Base-by-base conservation (phyloP, 1,140 invertebrate species). In the Drosophila gunungcola region DNA sequence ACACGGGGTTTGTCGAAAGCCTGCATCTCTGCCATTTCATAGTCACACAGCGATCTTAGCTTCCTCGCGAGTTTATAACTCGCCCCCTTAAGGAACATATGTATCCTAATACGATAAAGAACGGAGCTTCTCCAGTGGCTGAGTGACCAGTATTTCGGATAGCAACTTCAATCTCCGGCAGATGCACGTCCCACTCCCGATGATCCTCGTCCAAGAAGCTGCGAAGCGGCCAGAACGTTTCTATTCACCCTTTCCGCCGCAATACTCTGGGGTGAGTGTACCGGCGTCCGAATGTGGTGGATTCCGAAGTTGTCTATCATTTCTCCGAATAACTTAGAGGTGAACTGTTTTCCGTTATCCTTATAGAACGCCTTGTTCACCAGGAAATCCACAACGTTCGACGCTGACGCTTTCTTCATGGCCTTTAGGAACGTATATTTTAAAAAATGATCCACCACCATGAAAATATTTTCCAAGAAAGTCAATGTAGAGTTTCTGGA, bases 391-490 rank as follows among this genome's bases (percentile, higher is more conserved):
- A 46, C n/a, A 0, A 64, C 32, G 3, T 64, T 21, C 6, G 10
- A 21, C 5, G 61, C 11, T 2, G 51, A 46, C 9, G 32, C 32
- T 1, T 45, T 10, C 7, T n/a, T 55, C 45, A 42, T 49, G 0
- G 43, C 45, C 1, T 34, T 57, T 10, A 41, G 9, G 11, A 54
- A 45, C 0, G 12, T 36, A n/a, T 49, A 49, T 4, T 58, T 58
- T 0, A 34, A 48, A 1, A 57, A 58, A 11, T 45, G 42, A 16
- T 45, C 16, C 42, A 21, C 42, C 7, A 21, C 16, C 2, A 43
- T 16, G 13, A 45, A 52, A 12, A 52, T 39, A 53, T 7, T 53
- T 39, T 3, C 51, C 32, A 7, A 53, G 11, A 7, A 53, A 53
- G 12, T 53, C 36, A 2, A 53, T 34, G 10, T 53, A 57, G 3